Evolutionary conservation across 1,140 invertebrate species (phyloP).

Genomic region (Oryzaephilus surinamensis): DNA sequence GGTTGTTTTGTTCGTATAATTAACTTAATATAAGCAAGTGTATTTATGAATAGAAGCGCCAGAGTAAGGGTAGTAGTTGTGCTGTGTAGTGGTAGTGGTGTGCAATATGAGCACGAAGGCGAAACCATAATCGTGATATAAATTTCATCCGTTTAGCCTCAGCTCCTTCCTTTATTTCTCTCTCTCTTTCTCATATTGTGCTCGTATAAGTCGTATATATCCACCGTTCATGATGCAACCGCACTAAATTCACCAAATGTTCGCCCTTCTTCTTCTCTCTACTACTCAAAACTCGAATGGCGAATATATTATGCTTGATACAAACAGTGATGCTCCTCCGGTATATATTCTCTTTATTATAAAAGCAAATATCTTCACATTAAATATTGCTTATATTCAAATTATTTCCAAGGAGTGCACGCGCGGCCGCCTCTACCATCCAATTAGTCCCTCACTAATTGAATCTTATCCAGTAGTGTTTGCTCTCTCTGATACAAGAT

Average conservation of each 20-base stretch:
- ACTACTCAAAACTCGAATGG: neutral
- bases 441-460: slow-evolving; percentile 30
- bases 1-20: slow-evolving; percentile 10
- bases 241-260: no score
- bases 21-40: slow-evolving; percentile 15
- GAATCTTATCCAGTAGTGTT: slow-evolving; percentile 27
- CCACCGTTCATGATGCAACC: no score
- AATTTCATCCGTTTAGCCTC: slow-evolving; percentile 16
- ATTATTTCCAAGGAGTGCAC: slow-evolving; percentile 23
- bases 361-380: slow-evolving; percentile 31
- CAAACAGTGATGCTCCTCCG: neutral
- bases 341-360: slow-evolving; percentile 14
- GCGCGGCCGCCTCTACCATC: slow-evolving; percentile 16
- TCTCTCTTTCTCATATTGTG: no score
- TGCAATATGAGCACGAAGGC: slow-evolving; percentile 19
- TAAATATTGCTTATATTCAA: slow-evolving; percentile 35
- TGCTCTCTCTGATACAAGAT: slow-evolving; percentile 11
- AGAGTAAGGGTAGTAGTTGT: no score
- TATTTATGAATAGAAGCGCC: slow-evolving; percentile 13
- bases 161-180: slow-evolving; percentile 8
- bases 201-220: no score
- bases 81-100: slow-evolving; percentile 12
- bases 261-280: slow-evolving; percentile 3
- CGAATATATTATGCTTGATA: neutral
- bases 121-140: slow-evolving; percentile 22